Evolutionary conservation across 1,140 invertebrate species (phyloP).

Genomic region (Cherax quadricarinatus): DNA sequence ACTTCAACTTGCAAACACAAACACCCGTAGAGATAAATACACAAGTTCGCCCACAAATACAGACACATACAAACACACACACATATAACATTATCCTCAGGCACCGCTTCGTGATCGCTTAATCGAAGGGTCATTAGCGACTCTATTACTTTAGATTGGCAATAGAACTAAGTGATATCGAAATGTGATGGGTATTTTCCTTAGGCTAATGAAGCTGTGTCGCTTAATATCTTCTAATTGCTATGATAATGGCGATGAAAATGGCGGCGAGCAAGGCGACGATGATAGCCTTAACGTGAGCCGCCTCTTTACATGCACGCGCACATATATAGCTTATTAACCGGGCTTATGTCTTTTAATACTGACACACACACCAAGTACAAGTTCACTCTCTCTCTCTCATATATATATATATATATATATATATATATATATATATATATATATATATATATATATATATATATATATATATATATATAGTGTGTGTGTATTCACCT

Average conservation of each 20-base stretch:
- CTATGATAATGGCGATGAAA: neutral
- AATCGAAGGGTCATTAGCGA: neutral
- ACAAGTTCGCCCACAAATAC: too few species aligned
- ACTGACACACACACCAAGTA: too few species aligned
- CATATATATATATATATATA: too few species aligned
- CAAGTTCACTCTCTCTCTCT: too few species aligned
- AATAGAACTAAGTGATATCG: constrained; percentile 3
- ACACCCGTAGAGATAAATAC: neutral
- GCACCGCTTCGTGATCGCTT: neutral
- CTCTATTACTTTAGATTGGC: neutral
- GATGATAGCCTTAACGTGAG: neutral
- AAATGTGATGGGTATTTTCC: neutral
- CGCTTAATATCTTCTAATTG: neutral
- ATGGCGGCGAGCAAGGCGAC: neutral
- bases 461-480: too few species aligned
- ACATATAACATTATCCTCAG: neutral
- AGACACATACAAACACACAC: neutral
- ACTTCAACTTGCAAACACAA: neutral
- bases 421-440: too few species aligned
- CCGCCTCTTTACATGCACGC: too few species aligned
- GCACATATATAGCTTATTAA: too few species aligned
- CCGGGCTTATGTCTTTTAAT: too few species aligned
- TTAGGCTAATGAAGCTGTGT: neutral
- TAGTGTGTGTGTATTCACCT: too few species aligned
- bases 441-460: too few species aligned